Evolutionary conservation across 2,888 invertebrate species (phyloP).

Genomic region (Salticus scenicus): DNA sequence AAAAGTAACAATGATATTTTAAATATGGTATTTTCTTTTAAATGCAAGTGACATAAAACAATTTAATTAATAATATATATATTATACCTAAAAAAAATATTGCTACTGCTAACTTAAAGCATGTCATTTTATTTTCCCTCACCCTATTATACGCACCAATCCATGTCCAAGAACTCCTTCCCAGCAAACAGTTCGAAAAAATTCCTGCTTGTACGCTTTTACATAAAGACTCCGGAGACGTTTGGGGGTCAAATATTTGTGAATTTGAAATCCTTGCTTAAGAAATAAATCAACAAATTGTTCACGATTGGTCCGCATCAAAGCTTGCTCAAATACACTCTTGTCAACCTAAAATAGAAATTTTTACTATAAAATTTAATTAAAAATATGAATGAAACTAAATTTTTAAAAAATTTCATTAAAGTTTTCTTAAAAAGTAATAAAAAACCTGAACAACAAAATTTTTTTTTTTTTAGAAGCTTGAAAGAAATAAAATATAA

Average conservation of each 20-base stretch:
- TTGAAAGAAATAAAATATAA: no score
- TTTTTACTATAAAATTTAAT: no score
- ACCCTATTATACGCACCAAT: conserved; percentile 61
- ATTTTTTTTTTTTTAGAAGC: no score
- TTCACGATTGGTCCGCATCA: conserved; percentile 74
- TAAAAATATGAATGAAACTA: not conserved
- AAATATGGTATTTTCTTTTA: no score
- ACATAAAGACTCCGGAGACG: conserved; percentile 72
- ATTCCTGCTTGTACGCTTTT: conserved; percentile 74
- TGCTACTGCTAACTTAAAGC: not conserved
- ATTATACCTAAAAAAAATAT: no score
- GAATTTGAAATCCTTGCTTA: conserved; percentile 75
- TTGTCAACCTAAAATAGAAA: conserved; percentile 69
- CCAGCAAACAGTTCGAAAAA: conserved; percentile 74
- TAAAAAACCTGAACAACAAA: not conserved
- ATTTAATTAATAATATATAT: no score
- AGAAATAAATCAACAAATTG: conserved; percentile 75
- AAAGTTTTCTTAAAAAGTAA: not conserved
- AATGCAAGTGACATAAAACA: no score
- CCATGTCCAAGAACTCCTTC: conserved; percentile 74
- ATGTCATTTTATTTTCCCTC: conserved; percentile 30
- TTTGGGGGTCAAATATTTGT: conserved; percentile 73
- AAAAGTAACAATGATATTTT: no score
- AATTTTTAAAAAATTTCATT: no score
- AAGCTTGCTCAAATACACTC: conserved; percentile 73